Percentiles rank a stretch among this genome's conserved stretches.
phyloP scores from a whole-genome alignment of 53 echinoderm and acorn worm genomes.

The Paracentrotus lividus region DNA sequence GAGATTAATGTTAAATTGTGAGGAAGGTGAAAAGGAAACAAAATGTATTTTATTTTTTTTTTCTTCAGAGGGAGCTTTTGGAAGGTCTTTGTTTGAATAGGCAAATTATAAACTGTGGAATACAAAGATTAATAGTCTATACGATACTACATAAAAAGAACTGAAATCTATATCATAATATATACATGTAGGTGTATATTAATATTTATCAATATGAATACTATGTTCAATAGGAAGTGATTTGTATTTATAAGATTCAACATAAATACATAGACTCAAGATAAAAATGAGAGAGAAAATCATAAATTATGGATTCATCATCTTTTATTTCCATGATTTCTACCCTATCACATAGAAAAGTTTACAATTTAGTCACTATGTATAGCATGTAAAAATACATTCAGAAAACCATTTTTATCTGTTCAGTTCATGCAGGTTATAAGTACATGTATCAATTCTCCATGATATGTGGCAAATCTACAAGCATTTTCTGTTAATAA shows the following conservation, averaged over 20 bases:
- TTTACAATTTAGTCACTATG: slow-evolving; percentile 36
- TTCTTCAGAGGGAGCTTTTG: background rate
- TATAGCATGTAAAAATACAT: slow-evolving; percentile 62
- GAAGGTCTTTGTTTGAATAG: background rate
- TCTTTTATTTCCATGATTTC: slow-evolving; percentile 43
- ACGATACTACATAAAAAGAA: background rate
- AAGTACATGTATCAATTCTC: background rate
- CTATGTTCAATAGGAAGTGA: too few species aligned
- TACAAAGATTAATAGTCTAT: background rate
- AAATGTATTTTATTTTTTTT: background rate
- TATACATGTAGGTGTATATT: background rate
- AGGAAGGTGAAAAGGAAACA: background rate
- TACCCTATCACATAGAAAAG: slow-evolving; percentile 57
- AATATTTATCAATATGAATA: too few species aligned
- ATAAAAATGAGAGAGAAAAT: background rate
- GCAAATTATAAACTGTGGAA: background rate
- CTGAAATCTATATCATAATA: background rate
- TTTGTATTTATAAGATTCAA: background rate
- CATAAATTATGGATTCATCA: background rate
- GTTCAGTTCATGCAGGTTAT: slow-evolving; percentile 35
- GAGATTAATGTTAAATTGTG: background rate
- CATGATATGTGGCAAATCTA: background rate
- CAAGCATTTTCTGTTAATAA: slow-evolving; percentile 9
- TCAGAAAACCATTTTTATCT: slow-evolving; percentile 43
- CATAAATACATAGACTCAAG: background rate